phyloP scores from a whole-genome alignment of 2,797 vertebrate genomes.

The Anas acuta region DNA sequence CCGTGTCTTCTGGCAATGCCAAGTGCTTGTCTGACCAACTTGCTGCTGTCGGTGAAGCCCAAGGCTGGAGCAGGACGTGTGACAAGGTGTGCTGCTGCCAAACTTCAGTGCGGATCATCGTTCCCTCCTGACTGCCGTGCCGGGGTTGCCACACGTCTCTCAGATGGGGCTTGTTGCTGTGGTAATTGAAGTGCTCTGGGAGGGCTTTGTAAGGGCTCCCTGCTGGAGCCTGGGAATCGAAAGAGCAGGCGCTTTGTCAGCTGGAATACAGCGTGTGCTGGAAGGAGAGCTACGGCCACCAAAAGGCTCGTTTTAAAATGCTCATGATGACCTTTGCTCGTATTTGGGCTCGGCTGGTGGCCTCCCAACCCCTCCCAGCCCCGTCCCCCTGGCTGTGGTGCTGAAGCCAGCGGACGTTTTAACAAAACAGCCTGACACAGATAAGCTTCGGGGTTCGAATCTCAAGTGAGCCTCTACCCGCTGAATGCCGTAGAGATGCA shows the following conservation, averaged over 20 bases:
- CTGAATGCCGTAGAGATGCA: not conserved
- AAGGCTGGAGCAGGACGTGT: constrained; percentile 12
- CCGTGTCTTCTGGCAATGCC: constrained; percentile 13
- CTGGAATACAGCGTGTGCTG: not conserved
- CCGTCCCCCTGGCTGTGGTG: not conserved
- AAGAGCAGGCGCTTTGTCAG: constrained; percentile 14
- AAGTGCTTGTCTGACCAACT: constrained; percentile 33
- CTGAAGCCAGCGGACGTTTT: not conserved
- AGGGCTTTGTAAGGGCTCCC: not conserved
- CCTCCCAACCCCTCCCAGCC: fast-evolving
- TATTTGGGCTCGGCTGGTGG: not conserved
- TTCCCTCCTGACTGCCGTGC: constrained; percentile 42
- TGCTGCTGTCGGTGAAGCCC: constrained; percentile 25
- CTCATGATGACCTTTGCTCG: not conserved
- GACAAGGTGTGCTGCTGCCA: not conserved
- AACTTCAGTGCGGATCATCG: constrained; percentile 22
- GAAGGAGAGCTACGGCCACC: not conserved
- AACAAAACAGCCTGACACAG: not conserved
- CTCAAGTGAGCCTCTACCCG: not conserved
- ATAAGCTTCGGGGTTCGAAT: not conserved
- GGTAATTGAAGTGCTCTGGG: constrained; percentile 38
- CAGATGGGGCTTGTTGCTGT: constrained; percentile 10
- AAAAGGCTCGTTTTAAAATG: constrained; percentile 4
- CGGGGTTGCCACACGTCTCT: constrained; percentile 23
- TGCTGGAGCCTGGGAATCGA: not conserved